Conservation (phyloP, 2,888 invertebrate species). For the Aphrophora alni region DNA sequence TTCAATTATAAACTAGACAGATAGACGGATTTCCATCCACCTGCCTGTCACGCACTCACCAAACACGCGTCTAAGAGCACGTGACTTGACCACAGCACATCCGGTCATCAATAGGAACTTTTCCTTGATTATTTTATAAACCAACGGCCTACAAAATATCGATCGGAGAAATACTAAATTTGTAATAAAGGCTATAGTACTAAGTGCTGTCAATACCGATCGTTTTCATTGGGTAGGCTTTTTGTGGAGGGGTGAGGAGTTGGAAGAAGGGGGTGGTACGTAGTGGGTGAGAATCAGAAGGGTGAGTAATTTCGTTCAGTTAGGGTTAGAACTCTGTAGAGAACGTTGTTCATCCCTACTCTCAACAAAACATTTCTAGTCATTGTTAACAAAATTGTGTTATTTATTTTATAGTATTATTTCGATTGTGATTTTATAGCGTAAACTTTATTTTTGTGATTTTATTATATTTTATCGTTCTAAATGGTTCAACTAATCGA, state of each 20-base stretch:
- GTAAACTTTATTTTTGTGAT: not conserved
- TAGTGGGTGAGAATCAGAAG: not conserved
- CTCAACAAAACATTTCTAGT: not conserved
- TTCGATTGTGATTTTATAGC: not conserved
- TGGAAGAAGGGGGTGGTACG: conserved; percentile 17
- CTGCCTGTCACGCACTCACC: not conserved
- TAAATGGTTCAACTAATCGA: conserved; percentile 50
- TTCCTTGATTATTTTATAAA: conserved; percentile 33
- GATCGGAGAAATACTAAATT: conserved; percentile 36
- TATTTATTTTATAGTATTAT: not conserved
- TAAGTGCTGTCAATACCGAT: conserved; percentile 43
- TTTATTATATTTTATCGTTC: conserved; percentile 19
- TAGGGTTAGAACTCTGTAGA: not conserved
- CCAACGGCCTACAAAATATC: conserved; percentile 7
- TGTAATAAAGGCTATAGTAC: conserved; percentile 44
- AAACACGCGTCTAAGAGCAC: not conserved
- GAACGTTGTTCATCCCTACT: not conserved
- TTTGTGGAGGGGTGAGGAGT: conserved; percentile 22
- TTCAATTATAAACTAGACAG: too few species aligned
- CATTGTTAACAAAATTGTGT: not conserved
- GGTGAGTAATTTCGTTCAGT: not conserved
- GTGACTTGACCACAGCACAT: not conserved
- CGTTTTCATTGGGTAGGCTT: conserved; percentile 46
- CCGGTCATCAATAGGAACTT: not conserved
- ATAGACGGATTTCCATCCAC: too few species aligned